Percentiles rank a stretch among this genome's conserved stretches.
These are phyloP conservation scores for Cyrtonyx montezumae DNA, from an alignment of 2,113 vertebrate species.

Conservation along the genomic window DNA sequence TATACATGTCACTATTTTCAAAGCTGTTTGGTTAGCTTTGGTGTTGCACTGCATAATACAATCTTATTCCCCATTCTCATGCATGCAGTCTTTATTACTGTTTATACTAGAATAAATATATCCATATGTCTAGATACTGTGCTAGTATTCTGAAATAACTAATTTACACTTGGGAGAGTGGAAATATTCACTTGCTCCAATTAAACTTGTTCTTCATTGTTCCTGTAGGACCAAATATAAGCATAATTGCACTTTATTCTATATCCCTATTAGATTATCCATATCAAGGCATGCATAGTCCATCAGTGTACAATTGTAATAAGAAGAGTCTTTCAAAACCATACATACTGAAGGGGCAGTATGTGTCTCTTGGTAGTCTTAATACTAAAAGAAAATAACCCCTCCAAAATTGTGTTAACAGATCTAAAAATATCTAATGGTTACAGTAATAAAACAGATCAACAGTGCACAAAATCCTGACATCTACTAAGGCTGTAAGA, in stretches of 20 bases:
- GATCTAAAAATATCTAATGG: background rate
- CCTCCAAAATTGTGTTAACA: background rate
- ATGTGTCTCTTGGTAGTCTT: background rate
- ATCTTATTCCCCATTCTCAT: background rate
- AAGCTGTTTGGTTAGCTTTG: background rate
- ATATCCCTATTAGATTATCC: background rate
- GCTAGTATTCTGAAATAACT: background rate
- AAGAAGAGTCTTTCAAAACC: background rate
- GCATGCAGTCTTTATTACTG: background rate
- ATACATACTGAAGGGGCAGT: background rate
- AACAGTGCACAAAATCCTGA: background rate
- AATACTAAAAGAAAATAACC: background rate
- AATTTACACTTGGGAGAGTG: background rate
- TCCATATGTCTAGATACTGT: background rate
- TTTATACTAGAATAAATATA: background rate
- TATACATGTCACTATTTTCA: background rate
- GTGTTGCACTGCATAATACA: background rate
- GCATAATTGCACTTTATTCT: background rate
- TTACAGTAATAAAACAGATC: background rate
- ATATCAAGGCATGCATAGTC: accelerated
- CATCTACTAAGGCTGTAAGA: slow-evolving; percentile 27
- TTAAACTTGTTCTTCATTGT: background rate
- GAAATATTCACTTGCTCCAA: background rate
- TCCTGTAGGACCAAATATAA: background rate
- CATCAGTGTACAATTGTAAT: background rate